Base-by-base conservation (phyloP, 2,797 vertebrate species). In the Acanthurus lineatus region DNA sequence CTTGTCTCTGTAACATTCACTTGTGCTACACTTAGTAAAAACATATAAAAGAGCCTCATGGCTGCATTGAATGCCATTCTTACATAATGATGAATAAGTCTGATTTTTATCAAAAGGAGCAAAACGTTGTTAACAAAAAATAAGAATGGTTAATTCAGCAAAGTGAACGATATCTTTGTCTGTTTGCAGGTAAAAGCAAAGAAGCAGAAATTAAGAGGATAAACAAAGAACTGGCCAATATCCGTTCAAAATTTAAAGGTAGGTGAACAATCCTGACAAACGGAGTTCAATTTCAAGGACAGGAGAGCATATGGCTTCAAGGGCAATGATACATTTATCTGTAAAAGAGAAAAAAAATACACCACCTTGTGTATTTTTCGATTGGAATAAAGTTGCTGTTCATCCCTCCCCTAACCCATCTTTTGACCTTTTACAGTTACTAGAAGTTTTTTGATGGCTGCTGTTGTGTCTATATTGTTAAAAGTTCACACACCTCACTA, bases 171-270 rank as follows among this genome's bases (percentile, higher is more conserved):
- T 63, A 5, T 79, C 8, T 57, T 63, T 1, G 1, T 77, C n/a
- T 83, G 0, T 86, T 69, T 78, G 25, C 89, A 97, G 97, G 97
- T 93, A 97, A 97, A 93, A 97, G 97, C 91, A 97, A 97, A 92
- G 97, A 97, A 84, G 96, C 97, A 0, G 97, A 97, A 88, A 95
- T 97, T 73, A 97, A 97, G 90, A 94, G 97, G 78, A 97, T 97
- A 88, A 97, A 97, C 88, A 97, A 97, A 90, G 97, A 97, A 83
- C 90, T 97, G 84, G 97, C 97, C 77, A 97, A 97, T 57, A 97
- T 97, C 72, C 95, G 97, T 17, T 97, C 97, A 64, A 97, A 97
- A 88, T 97, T 97, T 90, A 97, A 97, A 94, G 97, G 97, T 94
- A 85, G 48, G 91, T 82, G 17, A 68, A 68, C 47, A 45, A 3